Conservation (phyloP, 1,140 invertebrate genomes). For the Oreohelix idahoensis region DNA sequence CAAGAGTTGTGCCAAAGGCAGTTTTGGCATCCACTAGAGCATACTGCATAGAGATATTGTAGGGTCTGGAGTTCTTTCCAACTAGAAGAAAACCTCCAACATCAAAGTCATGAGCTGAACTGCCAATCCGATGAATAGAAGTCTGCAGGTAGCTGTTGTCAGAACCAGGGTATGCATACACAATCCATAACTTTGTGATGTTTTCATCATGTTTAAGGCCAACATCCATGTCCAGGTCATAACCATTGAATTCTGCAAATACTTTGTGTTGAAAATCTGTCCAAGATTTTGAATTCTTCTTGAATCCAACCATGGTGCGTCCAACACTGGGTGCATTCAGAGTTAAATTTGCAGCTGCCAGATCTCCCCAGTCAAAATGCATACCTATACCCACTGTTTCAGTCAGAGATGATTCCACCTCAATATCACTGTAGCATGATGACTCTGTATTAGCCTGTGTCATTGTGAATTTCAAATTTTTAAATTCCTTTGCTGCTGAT, state of each 20-base stretch:
- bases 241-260: slow-evolving; percentile 11
- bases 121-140: slow-evolving; percentile 8
- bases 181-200: background rate
- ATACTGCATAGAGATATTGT: slow-evolving; percentile 29
- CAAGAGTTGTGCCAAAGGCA: slow-evolving; percentile 28
- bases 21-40: background rate
- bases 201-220: slow-evolving; percentile 27
- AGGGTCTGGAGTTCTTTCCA: slow-evolving; percentile 23
- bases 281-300: slow-evolving; percentile 26
- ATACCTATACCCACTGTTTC: slow-evolving; percentile 45
- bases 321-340: slow-evolving; percentile 21
- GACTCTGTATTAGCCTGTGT: background rate
- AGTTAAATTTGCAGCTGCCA: background rate
- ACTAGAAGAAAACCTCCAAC: slow-evolving; percentile 32
- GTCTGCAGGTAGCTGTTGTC: slow-evolving; percentile 23
- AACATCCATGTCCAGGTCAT: slow-evolving; percentile 15
- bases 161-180: slow-evolving; percentile 7
- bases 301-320: slow-evolving; percentile 14
- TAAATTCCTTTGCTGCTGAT: background rate
- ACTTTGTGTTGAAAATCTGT: slow-evolving; percentile 22
- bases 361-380: slow-evolving; percentile 35
- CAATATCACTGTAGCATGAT: slow-evolving; percentile 20
- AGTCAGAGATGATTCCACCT: slow-evolving; percentile 1
- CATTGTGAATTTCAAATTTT: slow-evolving; percentile 7
- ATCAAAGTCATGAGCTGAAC: slow-evolving; percentile 7